Evolutionary conservation across 2,888 invertebrate genomes (phyloP).

Genomic region (Epiblema foenella): DNA sequence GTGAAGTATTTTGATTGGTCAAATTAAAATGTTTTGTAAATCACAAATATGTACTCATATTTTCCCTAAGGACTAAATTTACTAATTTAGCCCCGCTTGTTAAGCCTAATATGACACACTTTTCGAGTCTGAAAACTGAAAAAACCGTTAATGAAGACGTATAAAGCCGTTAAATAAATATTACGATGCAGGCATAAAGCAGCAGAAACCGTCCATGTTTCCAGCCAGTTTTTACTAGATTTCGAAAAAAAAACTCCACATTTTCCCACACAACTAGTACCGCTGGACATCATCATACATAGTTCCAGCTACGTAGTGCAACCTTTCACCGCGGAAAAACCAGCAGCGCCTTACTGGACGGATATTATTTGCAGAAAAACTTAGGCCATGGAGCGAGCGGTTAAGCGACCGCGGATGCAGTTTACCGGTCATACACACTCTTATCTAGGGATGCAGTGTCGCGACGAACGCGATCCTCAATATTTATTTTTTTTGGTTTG

Average conservation of each 20-base stretch:
- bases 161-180: background rate
- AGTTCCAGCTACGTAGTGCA: constrained; percentile 74
- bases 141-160: too few species aligned
- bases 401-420: background rate
- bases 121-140: too few species aligned
- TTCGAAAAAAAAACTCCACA: constrained; percentile 59
- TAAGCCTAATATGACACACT: too few species aligned
- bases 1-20: too few species aligned
- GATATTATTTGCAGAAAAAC: constrained; percentile 81
- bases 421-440: background rate
- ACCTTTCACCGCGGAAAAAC: constrained; percentile 84
- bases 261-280: constrained; percentile 60
- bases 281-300: constrained; percentile 75
- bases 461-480: too few species aligned
- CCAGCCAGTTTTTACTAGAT: constrained; percentile 54
- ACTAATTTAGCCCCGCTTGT: too few species aligned
- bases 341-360: constrained; percentile 75
- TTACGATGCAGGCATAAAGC: background rate
- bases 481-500: too few species aligned
- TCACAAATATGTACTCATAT: too few species aligned
- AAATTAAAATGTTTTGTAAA: too few species aligned
- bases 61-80: too few species aligned
- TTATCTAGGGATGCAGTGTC: too few species aligned
- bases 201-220: background rate
- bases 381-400: constrained; percentile 62